Percentiles rank a stretch among this genome's conserved stretches.
phyloP scores from a whole-genome alignment of 37 sponge, comb jelly and placozoan genomes.

The Eunapius fragilis region DNA sequence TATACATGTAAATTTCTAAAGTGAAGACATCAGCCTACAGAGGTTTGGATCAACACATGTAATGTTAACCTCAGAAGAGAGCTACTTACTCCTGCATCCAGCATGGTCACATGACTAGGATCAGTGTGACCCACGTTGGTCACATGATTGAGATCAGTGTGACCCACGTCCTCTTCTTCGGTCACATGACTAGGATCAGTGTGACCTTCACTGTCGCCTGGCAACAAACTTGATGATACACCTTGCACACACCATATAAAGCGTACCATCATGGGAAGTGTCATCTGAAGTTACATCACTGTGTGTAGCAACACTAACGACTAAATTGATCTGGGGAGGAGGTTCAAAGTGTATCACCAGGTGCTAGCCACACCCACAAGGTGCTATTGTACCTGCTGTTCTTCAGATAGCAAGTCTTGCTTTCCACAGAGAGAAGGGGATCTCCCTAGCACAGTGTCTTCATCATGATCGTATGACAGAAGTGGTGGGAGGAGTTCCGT shows the following conservation, averaged over 20 bases:
- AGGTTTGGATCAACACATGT: neutral
- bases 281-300: neutral
- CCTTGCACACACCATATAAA: too few species aligned
- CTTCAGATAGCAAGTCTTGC: slow-evolving; percentile 41
- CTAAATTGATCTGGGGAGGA: slow-evolving; percentile 11
- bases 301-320: slow-evolving; percentile 8
- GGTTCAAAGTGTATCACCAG: too few species aligned
- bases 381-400: slow-evolving; percentile 79
- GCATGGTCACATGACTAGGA: too few species aligned
- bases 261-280: too few species aligned
- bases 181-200: neutral
- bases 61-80: too few species aligned
- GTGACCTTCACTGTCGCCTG: neutral
- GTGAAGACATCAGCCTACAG: too few species aligned
- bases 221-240: neutral
- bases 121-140: too few species aligned
- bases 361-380: neutral
- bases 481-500: slow-evolving; percentile 78
- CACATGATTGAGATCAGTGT: neutral
- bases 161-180: neutral
- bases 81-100: too few species aligned
- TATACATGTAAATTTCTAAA: too few species aligned
- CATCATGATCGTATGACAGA: slow-evolving; percentile 65
- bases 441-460: slow-evolving; percentile 35
- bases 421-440: slow-evolving; percentile 67